Conservation (phyloP, 1,140 invertebrate species). For the Thereuonema tuberculata region DNA sequence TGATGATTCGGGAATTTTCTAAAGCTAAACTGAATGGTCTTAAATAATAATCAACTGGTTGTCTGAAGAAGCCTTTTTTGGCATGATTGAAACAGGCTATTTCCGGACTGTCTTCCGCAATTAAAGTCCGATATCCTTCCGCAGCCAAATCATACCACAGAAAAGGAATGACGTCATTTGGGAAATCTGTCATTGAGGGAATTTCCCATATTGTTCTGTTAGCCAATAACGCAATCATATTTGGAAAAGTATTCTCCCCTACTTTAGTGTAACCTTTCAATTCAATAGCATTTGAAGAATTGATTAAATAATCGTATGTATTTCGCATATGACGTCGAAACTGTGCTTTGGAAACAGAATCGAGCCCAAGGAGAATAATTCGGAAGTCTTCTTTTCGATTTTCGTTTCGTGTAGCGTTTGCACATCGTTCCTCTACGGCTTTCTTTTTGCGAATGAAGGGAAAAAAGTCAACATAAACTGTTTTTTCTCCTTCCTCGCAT, state of each 20-base stretch:
- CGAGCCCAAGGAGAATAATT: not conserved
- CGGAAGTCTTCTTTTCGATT: not conserved
- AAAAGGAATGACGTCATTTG: slow-evolving; percentile 30
- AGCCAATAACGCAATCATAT: slow-evolving; percentile 23
- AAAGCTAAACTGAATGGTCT: slow-evolving; percentile 21
- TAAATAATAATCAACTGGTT: slow-evolving; percentile 27
- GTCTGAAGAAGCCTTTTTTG: slow-evolving; percentile 22
- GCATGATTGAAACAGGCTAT: slow-evolving; percentile 24
- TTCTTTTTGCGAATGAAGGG: not conserved
- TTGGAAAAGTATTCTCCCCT: slow-evolving; percentile 29
- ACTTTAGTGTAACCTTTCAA: slow-evolving; percentile 28
- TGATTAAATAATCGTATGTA: not conserved
- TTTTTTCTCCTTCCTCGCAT: no score
- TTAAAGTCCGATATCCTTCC: slow-evolving; percentile 22
- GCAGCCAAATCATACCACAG: slow-evolving; percentile 26
- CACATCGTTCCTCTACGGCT: not conserved
- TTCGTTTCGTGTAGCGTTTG: not conserved
- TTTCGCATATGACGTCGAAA: not conserved
- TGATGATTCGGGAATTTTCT: no score
- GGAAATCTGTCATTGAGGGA: slow-evolving; percentile 15
- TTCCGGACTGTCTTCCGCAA: slow-evolving; percentile 24
- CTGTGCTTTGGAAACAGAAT: not conserved
- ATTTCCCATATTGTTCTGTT: slow-evolving; percentile 17
- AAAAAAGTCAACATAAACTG: not conserved
- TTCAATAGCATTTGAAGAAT: slow-evolving; percentile 14